These are phyloP conservation scores for Stomatorhinus walkeri DNA, from an alignment of 2,797 vertebrate genomes.

Conservation along the genomic window DNA sequence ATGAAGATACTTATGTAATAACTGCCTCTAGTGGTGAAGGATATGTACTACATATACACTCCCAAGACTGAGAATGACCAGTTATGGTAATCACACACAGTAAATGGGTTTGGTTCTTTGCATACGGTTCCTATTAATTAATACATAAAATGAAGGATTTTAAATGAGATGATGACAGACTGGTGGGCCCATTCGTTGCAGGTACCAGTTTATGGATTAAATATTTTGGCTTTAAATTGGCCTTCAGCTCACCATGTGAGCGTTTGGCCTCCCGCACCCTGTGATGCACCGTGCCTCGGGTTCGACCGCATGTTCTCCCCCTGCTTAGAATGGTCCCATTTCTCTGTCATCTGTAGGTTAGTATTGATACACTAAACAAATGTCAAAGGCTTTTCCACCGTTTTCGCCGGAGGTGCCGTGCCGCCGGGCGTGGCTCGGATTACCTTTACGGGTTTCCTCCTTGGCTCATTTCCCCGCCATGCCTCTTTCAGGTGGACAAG, in stretches of 20 bases:
- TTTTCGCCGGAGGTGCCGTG: conserved; percentile 17
- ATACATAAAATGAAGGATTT: conserved; percentile 4
- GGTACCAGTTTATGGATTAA: conserved; percentile 35
- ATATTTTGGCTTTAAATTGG: neutral
- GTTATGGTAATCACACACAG: neutral
- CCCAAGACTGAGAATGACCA: neutral
- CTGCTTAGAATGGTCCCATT: conserved; percentile 25
- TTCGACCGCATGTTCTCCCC: neutral
- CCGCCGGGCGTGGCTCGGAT: conserved; percentile 4
- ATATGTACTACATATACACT: neutral
- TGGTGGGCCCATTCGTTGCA: conserved; percentile 18
- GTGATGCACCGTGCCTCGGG: neutral
- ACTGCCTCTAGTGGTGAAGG: conserved; percentile 7
- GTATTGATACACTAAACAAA: neutral
- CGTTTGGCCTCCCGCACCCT: neutral
- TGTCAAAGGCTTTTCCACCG: conserved; percentile 13
- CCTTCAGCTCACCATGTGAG: neutral
- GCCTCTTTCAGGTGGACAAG: conserved; percentile 80
- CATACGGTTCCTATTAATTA: conserved; percentile 14
- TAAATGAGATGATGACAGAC: neutral
- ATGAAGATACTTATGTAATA: neutral
- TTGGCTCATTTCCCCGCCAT: neutral
- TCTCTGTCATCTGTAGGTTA: conserved; percentile 10
- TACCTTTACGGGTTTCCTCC: conserved; percentile 15
- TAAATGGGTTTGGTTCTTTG: conserved; percentile 29